These are phyloP conservation scores for Mesorhabditis belari DNA, from an alignment of 2,888 invertebrate species.

Conservation along the genomic window DNA sequence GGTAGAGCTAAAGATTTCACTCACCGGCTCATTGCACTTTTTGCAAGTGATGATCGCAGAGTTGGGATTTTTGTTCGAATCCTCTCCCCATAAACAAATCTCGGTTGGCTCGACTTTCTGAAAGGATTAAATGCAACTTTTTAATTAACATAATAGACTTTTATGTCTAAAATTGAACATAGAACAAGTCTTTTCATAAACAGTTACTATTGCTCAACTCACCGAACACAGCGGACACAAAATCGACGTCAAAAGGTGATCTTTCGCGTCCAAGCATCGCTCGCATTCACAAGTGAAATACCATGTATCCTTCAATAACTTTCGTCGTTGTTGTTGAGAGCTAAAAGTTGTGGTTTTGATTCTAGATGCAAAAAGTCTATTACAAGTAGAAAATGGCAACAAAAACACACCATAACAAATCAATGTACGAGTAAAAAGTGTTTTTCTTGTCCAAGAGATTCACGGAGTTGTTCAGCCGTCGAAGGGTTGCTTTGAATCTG, in stretches of 20 bases:
- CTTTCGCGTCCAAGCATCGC: conserved; percentile 44
- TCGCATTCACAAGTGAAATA: conserved; percentile 52
- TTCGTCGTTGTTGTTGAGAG: conserved; percentile 34
- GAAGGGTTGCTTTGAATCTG: conserved; percentile 37
- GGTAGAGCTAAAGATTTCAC: too few relatives aligned
- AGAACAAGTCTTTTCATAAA: neutral
- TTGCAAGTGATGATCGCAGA: conserved; percentile 31
- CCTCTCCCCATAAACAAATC: conserved; percentile 26
- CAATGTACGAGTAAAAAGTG: conserved; percentile 52
- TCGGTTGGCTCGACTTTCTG: conserved; percentile 6
- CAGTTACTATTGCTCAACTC: neutral
- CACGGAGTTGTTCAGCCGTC: conserved; percentile 35
- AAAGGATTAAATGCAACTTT: neutral
- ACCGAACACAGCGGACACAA: conserved; percentile 41
- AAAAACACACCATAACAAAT: conserved; percentile 34
- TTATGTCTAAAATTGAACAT: neutral
- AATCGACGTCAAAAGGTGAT: conserved; percentile 44
- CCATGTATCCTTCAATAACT: conserved; percentile 49
- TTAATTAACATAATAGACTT: too few relatives aligned
- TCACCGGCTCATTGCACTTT: conserved; percentile 14
- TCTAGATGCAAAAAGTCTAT: neutral
- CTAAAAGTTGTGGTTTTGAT: too few relatives aligned
- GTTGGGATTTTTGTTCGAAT: conserved; percentile 22
- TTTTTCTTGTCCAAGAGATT: conserved; percentile 37
- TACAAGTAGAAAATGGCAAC: neutral